phyloP scores from a whole-genome alignment of 2,113 vertebrate genomes.

The Bolborhynchus lineola region DNA sequence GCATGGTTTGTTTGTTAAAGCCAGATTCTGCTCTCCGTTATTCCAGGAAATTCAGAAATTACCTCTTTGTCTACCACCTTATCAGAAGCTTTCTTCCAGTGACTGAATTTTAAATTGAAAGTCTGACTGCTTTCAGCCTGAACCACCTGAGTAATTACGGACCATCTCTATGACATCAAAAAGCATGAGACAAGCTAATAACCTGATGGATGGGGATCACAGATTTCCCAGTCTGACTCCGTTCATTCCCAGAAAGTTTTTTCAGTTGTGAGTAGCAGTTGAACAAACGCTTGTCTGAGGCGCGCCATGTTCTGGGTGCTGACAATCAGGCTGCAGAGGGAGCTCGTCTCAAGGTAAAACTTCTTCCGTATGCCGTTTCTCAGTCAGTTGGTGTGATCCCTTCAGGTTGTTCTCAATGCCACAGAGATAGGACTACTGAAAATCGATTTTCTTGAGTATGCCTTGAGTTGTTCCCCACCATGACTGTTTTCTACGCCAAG shows the following conservation, averaged over 20 bases:
- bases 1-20: fast-evolving
- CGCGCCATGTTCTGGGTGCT: background rate
- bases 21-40: background rate
- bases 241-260: background rate
- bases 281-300: background rate
- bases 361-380: fast-evolving
- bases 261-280: background rate
- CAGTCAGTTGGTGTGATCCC: background rate
- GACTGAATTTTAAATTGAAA: background rate
- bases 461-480: background rate
- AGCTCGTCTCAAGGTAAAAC: conserved; percentile 18
- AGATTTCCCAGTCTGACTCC: background rate
- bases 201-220: background rate
- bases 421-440: background rate
- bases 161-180: fast-evolving
- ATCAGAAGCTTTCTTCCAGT: background rate
- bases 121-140: background rate
- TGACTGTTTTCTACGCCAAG: background rate
- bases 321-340: conserved; percentile 31
- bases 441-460: background rate
- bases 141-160: background rate
- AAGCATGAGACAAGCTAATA: background rate
- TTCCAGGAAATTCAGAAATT: background rate
- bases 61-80: too few relatives aligned
- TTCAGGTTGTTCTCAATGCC: background rate